Conservation (phyloP, 2,888 invertebrate genomes). For the Netelia melanura region DNA sequence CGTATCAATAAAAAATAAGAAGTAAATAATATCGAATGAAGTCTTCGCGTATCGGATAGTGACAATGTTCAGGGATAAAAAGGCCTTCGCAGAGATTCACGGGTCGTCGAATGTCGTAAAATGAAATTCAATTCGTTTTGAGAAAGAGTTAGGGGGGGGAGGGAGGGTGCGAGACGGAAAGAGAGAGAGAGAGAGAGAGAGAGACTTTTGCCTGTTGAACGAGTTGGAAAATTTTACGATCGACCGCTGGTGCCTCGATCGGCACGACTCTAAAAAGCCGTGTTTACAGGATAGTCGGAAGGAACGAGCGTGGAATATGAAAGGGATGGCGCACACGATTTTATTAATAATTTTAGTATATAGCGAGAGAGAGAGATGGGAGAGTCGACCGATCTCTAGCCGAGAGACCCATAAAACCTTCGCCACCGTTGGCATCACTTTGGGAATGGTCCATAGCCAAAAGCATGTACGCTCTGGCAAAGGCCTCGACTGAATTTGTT, state of each 20-base stretch:
- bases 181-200: slow-evolving; percentile 39
- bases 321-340: slow-evolving; percentile 74
- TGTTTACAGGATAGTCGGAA: slow-evolving; percentile 76
- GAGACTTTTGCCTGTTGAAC: slow-evolving; percentile 54
- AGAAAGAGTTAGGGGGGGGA: neutral
- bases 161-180: neutral
- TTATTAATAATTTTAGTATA: slow-evolving; percentile 79
- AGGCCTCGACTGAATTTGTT: slow-evolving; percentile 56
- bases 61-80: slow-evolving; percentile 47
- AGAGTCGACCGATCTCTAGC: slow-evolving; percentile 59
- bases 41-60: slow-evolving; percentile 38
- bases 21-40: slow-evolving; percentile 20
- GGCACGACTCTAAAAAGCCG: slow-evolving; percentile 73
- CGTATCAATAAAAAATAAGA: neutral
- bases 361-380: slow-evolving; percentile 20
- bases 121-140: slow-evolving; percentile 68
- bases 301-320: slow-evolving; percentile 65
- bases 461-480: slow-evolving; percentile 45
- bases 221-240: slow-evolving; percentile 78
- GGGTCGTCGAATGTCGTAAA: slow-evolving; percentile 68
- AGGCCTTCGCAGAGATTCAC: slow-evolving; percentile 45
- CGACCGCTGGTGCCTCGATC: slow-evolving; percentile 60
- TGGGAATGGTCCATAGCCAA: slow-evolving; percentile 44
- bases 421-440: slow-evolving; percentile 72
- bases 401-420: slow-evolving; percentile 75